These are phyloP conservation scores for Resseliella maxima DNA, from an alignment of 2,888 invertebrate species.

Conservation along the genomic window DNA sequence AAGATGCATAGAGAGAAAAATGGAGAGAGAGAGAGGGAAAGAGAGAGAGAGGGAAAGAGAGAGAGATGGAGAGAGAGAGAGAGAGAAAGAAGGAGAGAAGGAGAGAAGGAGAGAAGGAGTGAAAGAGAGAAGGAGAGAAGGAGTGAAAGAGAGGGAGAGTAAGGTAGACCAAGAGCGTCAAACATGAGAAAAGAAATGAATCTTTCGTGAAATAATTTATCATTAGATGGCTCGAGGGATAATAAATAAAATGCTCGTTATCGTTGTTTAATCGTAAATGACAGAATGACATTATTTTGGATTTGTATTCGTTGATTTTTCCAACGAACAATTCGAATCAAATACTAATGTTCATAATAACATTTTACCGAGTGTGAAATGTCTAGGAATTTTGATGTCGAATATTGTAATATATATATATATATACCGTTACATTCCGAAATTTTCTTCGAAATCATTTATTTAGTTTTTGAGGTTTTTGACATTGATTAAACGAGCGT, in stretches of 20 bases:
- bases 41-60: not conserved
- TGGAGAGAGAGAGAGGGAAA: too few species aligned
- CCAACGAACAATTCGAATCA: not conserved
- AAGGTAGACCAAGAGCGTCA: too few species aligned
- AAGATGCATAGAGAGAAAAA: too few species aligned
- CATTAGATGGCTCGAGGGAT: conserved; percentile 37
- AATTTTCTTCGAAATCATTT: not conserved
- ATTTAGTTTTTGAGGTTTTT: conserved; percentile 17
- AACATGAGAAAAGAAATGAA: conserved; percentile 31
- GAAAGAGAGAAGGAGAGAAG: not conserved
- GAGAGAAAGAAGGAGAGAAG: too few species aligned
- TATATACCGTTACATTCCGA: not conserved
- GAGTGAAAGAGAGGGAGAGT: not conserved
- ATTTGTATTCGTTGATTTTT: not conserved
- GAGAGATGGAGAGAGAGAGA: too few species aligned
- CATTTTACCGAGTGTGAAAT: conserved; percentile 32
- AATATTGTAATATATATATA: too few species aligned
- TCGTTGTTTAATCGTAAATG: conserved; percentile 43
- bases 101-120: not conserved
- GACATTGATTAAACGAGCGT: conserved; percentile 34
- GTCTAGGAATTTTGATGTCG: conserved; percentile 1
- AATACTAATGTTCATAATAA: not conserved
- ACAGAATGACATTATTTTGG: conserved; percentile 45
- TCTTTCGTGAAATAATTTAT: conserved; percentile 48
- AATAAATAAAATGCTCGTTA: conserved; percentile 52